Base-by-base conservation (phyloP, 2,797 vertebrate genomes). In the Erithacus rubecula region DNA sequence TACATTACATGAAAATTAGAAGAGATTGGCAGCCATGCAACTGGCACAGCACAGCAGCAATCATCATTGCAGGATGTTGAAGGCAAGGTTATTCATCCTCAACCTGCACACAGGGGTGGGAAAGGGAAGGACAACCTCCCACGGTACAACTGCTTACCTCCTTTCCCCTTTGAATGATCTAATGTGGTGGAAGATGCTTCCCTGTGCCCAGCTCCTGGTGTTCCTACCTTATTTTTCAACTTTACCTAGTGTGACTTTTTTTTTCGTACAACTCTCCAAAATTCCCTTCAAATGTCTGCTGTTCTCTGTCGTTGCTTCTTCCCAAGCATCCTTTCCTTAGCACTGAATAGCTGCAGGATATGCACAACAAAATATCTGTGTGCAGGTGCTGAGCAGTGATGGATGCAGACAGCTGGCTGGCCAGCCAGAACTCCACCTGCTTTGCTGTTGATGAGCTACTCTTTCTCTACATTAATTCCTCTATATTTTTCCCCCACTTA, bases 1-100 rank as follows among this genome's bases (percentile, higher is more conserved):
- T 93, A 95, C 39, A 70, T 91, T 93, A 89, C 89, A 81, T 92
- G 84, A 53, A 95, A 93, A 93, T 94, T 59, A 94, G 87, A 86
- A 87, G 63, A 71, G 79, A 27, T 77, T 96, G 95, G 94, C 93
- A 93, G 55, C 56, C 76, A 55, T 8, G 49, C 87, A 97, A 17
- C 58, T 88, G 89, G 88, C 89, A 91, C 8, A 72, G 76, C 37
- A 76, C 16, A 71, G 49, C 41, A 91, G 79, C 69, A 93, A 76
- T 92, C 62, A 75, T 43, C 62, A 72, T 93, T 86, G 79, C 81
- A 92, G 94, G 52, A 80, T 4, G 7, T n/a, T 64, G 70, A 84
- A 91, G 60, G 60, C 64, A 58, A 76, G n/a, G 47, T 76, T 83
- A 60, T 91, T 80, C 62, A 93, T 78, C 77, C 27, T 92, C 51